Percentiles rank a stretch among this genome's conserved stretches.
Evolutionary conservation across 1,140 invertebrate genomes (phyloP).

Genomic region (Drosophila repletoides): DNA sequence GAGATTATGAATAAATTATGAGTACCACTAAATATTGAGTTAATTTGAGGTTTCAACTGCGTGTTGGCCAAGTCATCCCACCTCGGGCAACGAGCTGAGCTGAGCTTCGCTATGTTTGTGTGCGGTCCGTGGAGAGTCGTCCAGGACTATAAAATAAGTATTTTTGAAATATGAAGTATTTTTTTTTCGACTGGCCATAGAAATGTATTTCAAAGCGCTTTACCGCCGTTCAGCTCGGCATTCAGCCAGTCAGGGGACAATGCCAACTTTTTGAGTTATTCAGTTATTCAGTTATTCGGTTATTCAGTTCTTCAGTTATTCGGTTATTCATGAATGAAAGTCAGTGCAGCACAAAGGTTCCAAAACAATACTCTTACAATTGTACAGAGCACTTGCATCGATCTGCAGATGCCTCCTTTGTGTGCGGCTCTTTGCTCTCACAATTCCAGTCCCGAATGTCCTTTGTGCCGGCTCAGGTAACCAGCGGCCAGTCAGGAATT

Average conservation of each 20-base stretch:
- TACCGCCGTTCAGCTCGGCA: constrained; percentile 46
- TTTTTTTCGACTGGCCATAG: constrained; percentile 17
- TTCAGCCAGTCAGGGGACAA: constrained; percentile 43
- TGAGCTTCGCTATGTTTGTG: no score
- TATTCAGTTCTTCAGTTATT: no score
- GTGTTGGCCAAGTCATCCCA: constrained; percentile 64
- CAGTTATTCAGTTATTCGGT: no score
- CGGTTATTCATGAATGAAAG: constrained; percentile 73
- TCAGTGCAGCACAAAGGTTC: constrained; percentile 58
- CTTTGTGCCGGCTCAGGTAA: constrained; percentile 33
- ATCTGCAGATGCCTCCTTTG: constrained; percentile 67
- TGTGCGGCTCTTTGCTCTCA: not conserved
- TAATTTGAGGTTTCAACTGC: constrained; percentile 34
- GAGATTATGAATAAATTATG: constrained; percentile 67
- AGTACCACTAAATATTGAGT: constrained; percentile 40
- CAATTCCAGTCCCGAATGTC: constrained; percentile 29
- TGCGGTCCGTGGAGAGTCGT: constrained; percentile 21
- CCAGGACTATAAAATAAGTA: constrained; percentile 1
- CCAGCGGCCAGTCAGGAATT: constrained; percentile 17
- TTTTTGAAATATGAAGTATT: constrained; percentile 17
- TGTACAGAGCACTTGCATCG: constrained; percentile 65
- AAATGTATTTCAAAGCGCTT: constrained; percentile 61
- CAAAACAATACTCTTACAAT: constrained; percentile 36
- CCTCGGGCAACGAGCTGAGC: constrained; percentile 38
- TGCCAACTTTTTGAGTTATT: constrained; percentile 40